Percentiles rank a stretch among this genome's conserved stretches.
These are phyloP conservation scores for Pogonocherus hispidulus DNA, from an alignment of 2,888 invertebrate species.

Conservation along the genomic window DNA sequence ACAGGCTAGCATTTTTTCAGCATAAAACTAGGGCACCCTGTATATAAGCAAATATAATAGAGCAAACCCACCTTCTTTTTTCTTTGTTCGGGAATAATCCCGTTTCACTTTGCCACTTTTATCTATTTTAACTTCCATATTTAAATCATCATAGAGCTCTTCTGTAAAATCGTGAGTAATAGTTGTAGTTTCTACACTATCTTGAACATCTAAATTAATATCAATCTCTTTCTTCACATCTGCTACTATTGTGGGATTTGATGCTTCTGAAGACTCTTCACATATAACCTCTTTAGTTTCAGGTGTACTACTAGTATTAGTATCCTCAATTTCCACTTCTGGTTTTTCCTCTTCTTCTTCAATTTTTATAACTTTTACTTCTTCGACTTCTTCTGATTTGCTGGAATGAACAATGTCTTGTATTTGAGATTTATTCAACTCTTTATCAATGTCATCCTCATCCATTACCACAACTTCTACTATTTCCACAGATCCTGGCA, in stretches of 20 bases:
- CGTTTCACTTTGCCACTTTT: conserved; percentile 75
- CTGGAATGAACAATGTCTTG: conserved; percentile 62
- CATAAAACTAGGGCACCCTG: too few species aligned
- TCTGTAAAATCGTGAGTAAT: conserved; percentile 58
- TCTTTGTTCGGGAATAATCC: conserved; percentile 73
- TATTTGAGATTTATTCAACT: conserved; percentile 63
- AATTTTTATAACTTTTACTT: conserved; percentile 26
- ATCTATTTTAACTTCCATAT: conserved; percentile 73
- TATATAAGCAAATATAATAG: too few species aligned
- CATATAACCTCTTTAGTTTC: conserved; percentile 45
- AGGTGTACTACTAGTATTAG: conserved; percentile 16
- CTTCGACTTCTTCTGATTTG: conserved; percentile 41
- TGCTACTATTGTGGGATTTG: conserved; percentile 29
- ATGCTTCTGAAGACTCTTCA: conserved; percentile 46
- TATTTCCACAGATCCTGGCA: conserved; percentile 64
- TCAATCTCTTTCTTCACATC: conserved; percentile 45
- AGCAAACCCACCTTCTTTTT: conserved; percentile 66
- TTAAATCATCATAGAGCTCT: conserved; percentile 71
- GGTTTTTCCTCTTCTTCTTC: conserved; percentile 46
- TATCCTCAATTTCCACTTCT: conserved; percentile 44
- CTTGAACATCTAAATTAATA: conserved; percentile 53
- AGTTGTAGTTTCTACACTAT: conserved; percentile 45
- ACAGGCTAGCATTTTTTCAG: too few species aligned
- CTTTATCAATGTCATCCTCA: conserved; percentile 63
- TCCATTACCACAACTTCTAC: conserved; percentile 68